Base-by-base conservation (phyloP, 2,888 invertebrate genomes). In the Synergus itoensis region DNA sequence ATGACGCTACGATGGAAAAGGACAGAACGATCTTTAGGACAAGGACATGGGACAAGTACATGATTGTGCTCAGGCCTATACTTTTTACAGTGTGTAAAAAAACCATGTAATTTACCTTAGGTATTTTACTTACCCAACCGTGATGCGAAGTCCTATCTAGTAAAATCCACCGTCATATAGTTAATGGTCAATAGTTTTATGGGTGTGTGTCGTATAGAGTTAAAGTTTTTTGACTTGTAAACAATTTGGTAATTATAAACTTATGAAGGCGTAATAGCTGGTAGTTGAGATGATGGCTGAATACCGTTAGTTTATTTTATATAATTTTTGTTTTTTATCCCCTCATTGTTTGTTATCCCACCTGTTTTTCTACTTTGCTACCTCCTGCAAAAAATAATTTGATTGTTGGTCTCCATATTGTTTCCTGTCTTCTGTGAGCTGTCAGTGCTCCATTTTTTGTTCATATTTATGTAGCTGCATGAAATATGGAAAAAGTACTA, bases 241-340 rank as follows among this genome's bases (percentile, higher is more conserved):
- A 73, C 48, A 73, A 36, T 69, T 86, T 86, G 89, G 88, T 89
- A 89, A 89, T 88, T 89, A 89, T 89, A 82, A 84, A 87, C 86
- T 87, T 86, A 89, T 85, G 88, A 86, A 85, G 86, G 84, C 84
- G 88, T 87, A 86, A 79, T 88, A 87, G 81, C 85, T 87, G 86
- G 82, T 87, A 88, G 84, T 89, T 86, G 82, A 85, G 79, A 88
- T 85, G 73, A 87, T 89, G 88, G 87, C 88, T 87, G 87, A 89
- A 84, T 88, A 88, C 86, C 87, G 89, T 89, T 89, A 89, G 89
- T 88, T 88, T 81, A 87, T 88, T 88, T 88, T 86, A 77, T 86
- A 83, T 82, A 81, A 81, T 78, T 85, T 85, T 77, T 80, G 80
- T 78, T 81, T 60, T 83, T 80, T 76, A 76, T 83, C 53, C 73